These are phyloP conservation scores for Nephrotoma flavescens DNA, from an alignment of 2,888 invertebrate genomes.

Conservation along the genomic window DNA sequence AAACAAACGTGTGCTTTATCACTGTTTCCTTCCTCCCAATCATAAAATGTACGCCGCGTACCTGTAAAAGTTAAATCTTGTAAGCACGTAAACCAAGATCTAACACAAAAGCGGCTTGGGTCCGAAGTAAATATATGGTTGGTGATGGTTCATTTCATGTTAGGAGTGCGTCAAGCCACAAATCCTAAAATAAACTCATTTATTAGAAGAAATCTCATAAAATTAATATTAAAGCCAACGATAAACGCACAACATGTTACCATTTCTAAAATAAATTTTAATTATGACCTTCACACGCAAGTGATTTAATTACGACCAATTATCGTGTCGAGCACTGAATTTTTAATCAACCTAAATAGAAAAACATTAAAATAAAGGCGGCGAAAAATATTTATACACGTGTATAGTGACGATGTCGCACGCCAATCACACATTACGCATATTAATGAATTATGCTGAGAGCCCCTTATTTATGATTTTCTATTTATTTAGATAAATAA, in stretches of 20 bases:
- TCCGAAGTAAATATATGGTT: too few relatives aligned
- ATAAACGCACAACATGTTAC: background rate
- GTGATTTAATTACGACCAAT: background rate
- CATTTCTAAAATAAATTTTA: background rate
- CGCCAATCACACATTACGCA: background rate
- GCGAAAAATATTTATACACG: too few relatives aligned
- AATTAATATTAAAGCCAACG: background rate
- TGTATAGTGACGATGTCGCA: background rate
- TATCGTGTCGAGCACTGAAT: background rate
- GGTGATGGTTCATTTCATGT: too few relatives aligned
- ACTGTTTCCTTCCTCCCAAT: too few relatives aligned
- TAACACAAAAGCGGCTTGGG: too few relatives aligned
- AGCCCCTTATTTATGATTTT: too few relatives aligned
- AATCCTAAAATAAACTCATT: too few relatives aligned
- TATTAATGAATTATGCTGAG: background rate
- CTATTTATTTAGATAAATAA: background rate
- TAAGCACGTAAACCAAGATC: too few relatives aligned
- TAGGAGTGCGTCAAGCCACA: too few relatives aligned
- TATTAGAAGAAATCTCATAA: background rate
- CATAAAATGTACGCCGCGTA: too few relatives aligned
- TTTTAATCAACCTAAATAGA: background rate
- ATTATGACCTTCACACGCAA: background rate
- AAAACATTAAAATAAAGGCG: background rate
- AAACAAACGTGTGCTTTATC: too few relatives aligned
- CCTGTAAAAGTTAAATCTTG: too few relatives aligned